Conservation (phyloP, 64 coral and sea anemone species). For the Acropora tenuis region DNA sequence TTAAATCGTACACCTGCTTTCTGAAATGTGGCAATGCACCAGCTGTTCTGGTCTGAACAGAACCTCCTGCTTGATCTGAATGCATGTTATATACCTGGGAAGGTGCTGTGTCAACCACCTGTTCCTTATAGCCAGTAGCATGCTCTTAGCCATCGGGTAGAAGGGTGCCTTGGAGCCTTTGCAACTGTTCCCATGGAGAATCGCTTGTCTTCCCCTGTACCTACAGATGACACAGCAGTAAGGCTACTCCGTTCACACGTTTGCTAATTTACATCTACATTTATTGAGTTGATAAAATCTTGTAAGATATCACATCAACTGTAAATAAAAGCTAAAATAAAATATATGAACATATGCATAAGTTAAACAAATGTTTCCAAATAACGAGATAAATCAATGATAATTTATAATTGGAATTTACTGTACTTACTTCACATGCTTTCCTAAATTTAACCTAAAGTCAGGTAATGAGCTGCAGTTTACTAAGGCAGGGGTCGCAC, state of each 20-base stretch:
- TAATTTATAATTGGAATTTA: no score
- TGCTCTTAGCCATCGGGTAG: slow-evolving; percentile 24
- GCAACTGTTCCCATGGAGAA: slow-evolving; percentile 16
- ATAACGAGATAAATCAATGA: no score
- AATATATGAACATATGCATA: no score
- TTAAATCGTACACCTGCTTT: slow-evolving; percentile 42
- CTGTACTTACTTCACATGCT: no score
- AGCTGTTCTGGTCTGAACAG: slow-evolving; percentile 4
- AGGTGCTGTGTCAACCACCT: neutral
- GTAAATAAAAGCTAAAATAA: no score
- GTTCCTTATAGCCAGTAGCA: slow-evolving; percentile 5
- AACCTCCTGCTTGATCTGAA: slow-evolving; percentile 23
- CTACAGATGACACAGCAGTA: slow-evolving; percentile 54
- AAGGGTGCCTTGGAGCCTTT: slow-evolving; percentile 41
- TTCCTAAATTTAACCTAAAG: no score
- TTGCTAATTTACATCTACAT: neutral
- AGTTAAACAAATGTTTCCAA: no score
- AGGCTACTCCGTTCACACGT: slow-evolving; percentile 33
- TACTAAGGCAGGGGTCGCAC: no score
- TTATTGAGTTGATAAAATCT: no score
- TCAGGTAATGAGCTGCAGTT: no score
- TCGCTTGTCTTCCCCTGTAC: slow-evolving; percentile 46
- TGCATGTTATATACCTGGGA: slow-evolving; percentile 29
- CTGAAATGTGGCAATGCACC: neutral
- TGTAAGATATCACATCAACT: no score